Conservation (phyloP, 2,888 invertebrate genomes). For the Pammene fasciana region DNA sequence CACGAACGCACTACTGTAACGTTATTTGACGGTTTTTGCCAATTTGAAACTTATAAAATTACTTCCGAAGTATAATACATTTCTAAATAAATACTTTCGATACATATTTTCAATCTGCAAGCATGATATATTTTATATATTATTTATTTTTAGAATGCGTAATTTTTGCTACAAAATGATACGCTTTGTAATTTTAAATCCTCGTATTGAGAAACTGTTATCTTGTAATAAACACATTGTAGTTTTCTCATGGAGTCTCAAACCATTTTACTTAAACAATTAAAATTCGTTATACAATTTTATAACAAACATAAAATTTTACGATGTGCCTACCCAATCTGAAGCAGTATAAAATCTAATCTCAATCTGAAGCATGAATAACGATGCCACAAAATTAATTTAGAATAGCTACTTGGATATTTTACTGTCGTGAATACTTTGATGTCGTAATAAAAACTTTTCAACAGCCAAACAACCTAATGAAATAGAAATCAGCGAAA, state of each 20-base stretch:
- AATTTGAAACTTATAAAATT: too few species aligned
- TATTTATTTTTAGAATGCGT: too few species aligned
- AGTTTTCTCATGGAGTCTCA: not conserved
- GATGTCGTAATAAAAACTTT: not conserved
- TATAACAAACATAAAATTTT: conserved; percentile 29
- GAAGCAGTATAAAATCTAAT: conserved; percentile 21
- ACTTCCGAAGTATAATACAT: too few species aligned
- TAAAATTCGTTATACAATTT: conserved; percentile 12
- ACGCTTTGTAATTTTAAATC: too few species aligned
- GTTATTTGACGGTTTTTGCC: too few species aligned
- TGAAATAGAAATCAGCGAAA: conserved; percentile 50
- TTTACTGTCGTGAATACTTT: too few species aligned
- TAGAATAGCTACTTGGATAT: not conserved
- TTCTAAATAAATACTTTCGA: too few species aligned
- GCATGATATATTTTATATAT: too few species aligned
- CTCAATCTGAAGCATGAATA: conserved; percentile 11
- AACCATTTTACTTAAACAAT: conserved; percentile 4
- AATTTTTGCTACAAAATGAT: too few species aligned
- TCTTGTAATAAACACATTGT: not conserved
- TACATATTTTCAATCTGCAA: too few species aligned
- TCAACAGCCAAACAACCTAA: conserved; percentile 44
- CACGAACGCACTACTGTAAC: too few species aligned
- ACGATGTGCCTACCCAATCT: conserved; percentile 25
- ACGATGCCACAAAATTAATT: not conserved
- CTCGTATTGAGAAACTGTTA: too few species aligned